A percentile compares a stretch with the other conserved stretches of the same genome.
These are phyloP conservation scores for Esox masquinongy DNA, from an alignment of 2,797 vertebrate species.

Conservation along the genomic window DNA sequence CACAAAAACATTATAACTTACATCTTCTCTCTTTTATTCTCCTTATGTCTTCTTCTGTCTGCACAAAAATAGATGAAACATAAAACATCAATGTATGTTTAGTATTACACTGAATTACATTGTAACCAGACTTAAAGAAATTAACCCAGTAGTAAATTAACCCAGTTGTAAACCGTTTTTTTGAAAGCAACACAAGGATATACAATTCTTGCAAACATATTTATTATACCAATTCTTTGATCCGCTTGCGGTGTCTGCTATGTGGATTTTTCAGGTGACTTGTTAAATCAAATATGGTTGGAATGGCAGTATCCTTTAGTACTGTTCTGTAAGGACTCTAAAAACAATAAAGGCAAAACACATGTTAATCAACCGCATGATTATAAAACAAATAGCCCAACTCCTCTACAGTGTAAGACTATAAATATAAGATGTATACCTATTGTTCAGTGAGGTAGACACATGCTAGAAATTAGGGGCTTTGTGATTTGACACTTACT, in stretches of 20 bases:
- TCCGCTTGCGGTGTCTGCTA: constrained; percentile 92
- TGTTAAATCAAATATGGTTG: constrained; percentile 98
- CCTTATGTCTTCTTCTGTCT: constrained; percentile 96
- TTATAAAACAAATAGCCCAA: neutral
- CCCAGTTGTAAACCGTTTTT: too few relatives aligned
- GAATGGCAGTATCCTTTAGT: constrained; percentile 93
- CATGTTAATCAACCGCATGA: neutral
- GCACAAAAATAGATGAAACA: constrained; percentile 32
- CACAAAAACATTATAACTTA: constrained; percentile 72
- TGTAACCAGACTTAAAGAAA: neutral
- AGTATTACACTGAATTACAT: neutral
- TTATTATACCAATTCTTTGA: constrained; percentile 91
- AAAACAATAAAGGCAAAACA: constrained; percentile 34
- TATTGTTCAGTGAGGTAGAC: neutral
- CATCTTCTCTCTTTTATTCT: constrained; percentile 89
- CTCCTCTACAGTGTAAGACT: neutral
- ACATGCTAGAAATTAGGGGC: neutral
- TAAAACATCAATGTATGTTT: neutral
- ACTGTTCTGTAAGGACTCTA: constrained; percentile 97
- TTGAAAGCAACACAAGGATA: neutral
- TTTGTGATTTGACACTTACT: constrained; percentile 73
- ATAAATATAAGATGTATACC: neutral
- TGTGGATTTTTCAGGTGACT: constrained; percentile 93
- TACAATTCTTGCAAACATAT: neutral
- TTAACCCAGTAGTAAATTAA: neutral